A percentile compares a stretch with the other conserved stretches of the same genome.
Evolutionary conservation across 2,113 vertebrate species (phyloP).

Genomic region (Poeciliopsis retropinna): DNA sequence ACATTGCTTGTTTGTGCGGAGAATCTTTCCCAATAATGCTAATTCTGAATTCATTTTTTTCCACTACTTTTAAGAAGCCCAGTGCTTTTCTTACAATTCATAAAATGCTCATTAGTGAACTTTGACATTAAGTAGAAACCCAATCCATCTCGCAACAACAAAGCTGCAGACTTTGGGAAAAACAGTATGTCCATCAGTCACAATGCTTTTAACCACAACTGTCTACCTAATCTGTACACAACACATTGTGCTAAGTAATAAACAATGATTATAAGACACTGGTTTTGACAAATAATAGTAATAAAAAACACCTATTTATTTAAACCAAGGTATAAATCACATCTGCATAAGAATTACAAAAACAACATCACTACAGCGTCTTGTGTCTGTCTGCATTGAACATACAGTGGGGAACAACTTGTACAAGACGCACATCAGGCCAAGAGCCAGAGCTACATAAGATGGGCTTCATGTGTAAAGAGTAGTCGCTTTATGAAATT

Average conservation of each 20-base stretch:
- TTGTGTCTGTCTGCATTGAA: constrained; percentile 13
- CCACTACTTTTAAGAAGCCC: neutral
- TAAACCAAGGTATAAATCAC: constrained; percentile 30
- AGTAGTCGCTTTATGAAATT: neutral
- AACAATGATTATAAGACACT: neutral
- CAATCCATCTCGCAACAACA: too few relatives aligned
- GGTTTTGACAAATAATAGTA: neutral
- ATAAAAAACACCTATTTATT: constrained; percentile 1
- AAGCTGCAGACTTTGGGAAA: neutral
- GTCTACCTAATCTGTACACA: neutral
- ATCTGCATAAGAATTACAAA: constrained; percentile 37
- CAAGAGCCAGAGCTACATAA: neutral
- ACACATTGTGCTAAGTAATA: constrained; percentile 26
- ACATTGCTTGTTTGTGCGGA: too few relatives aligned
- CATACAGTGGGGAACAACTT: constrained; percentile 1
- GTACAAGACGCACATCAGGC: neutral
- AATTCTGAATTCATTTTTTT: neutral
- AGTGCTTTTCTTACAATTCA: neutral
- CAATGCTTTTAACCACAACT: neutral
- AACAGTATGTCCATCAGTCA: neutral
- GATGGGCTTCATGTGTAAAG: neutral
- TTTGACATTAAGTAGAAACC: neutral
- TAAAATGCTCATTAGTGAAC: neutral
- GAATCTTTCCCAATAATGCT: too few relatives aligned
- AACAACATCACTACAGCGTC: constrained; percentile 9